These are phyloP conservation scores for Harpagoxenus sublaevis DNA, from an alignment of 2,888 invertebrate species.

Conservation along the genomic window DNA sequence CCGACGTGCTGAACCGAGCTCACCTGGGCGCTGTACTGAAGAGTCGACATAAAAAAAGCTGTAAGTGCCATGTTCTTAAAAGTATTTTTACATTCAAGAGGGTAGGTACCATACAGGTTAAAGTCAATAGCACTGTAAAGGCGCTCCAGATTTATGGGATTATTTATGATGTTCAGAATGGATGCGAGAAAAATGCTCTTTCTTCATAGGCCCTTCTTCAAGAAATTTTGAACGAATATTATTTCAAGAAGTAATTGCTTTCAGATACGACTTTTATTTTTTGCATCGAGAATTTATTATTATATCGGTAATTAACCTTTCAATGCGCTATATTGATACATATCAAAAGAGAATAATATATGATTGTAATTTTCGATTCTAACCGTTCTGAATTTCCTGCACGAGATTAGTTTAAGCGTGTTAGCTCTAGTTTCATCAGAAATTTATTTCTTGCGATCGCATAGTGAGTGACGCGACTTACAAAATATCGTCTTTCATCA, in stretches of 20 bases:
- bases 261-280: neutral
- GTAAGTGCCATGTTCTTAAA: constrained; percentile 8
- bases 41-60: constrained; percentile 6
- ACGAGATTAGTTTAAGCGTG: constrained; percentile 19
- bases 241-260: neutral
- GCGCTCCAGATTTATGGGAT: constrained; percentile 8
- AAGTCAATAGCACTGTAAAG: constrained; percentile 13
- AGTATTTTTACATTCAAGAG: constrained; percentile 21
- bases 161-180: constrained; percentile 8
- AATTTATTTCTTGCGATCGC: neutral
- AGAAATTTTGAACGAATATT: neutral
- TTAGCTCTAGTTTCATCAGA: neutral
- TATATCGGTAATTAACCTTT: neutral
- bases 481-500: constrained; percentile 59
- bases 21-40: constrained; percentile 19
- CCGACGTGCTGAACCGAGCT: constrained; percentile 26
- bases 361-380: constrained; percentile 10
- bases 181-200: neutral
- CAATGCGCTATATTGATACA: neutral
- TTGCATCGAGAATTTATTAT: neutral
- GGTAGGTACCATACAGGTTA: neutral
- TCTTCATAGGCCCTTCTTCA: neutral
- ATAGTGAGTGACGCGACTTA: neutral
- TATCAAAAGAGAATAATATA: neutral
- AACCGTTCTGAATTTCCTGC: constrained; percentile 46